Evolutionary conservation across 1,140 invertebrate species (phyloP).

Genomic region (Plutomurus gul): DNA sequence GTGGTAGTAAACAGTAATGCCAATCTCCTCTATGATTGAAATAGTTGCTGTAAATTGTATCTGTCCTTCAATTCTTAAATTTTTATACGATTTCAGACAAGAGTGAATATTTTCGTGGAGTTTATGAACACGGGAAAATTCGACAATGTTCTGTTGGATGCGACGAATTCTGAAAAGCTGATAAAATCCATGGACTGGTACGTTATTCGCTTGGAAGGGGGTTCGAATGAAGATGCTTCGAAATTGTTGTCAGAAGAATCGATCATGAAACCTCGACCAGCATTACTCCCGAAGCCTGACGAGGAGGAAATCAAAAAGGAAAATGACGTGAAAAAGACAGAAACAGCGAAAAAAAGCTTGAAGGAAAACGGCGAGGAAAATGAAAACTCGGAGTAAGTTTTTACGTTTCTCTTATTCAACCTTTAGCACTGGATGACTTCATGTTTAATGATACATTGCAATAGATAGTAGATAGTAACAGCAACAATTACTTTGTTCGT

Average conservation of each 20-base stretch:
- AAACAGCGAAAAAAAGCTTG: constrained; percentile 14
- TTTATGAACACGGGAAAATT: constrained; percentile 75
- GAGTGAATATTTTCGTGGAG: constrained; percentile 88
- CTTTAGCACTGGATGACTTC: too few relatives aligned
- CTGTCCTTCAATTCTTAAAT: background rate
- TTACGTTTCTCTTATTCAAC: background rate
- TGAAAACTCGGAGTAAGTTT: constrained; percentile 29
- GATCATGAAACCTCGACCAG: constrained; percentile 37
- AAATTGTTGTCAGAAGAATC: constrained; percentile 54
- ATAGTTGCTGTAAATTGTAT: constrained; percentile 7
- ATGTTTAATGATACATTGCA: too few relatives aligned
- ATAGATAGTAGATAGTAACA: too few relatives aligned
- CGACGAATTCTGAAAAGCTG: constrained; percentile 82
- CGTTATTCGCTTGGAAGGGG: constrained; percentile 96
- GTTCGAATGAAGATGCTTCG: constrained; percentile 80
- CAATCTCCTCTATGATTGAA: constrained; percentile 8
- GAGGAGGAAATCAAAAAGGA: constrained; percentile 41
- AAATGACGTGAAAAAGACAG: constrained; percentile 51
- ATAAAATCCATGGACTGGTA: constrained; percentile 91
- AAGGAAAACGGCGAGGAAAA: constrained; percentile 38
- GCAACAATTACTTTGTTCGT: too few relatives aligned
- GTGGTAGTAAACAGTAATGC: background rate
- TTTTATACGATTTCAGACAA: constrained; percentile 66
- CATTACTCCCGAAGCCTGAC: constrained; percentile 40
- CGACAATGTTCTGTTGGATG: constrained; percentile 80